Evolutionary conservation across 2,797 vertebrate species (phyloP), one percentile per base, ranked within the genome.

Genomic region (Tadarida brasiliensis): DNA sequence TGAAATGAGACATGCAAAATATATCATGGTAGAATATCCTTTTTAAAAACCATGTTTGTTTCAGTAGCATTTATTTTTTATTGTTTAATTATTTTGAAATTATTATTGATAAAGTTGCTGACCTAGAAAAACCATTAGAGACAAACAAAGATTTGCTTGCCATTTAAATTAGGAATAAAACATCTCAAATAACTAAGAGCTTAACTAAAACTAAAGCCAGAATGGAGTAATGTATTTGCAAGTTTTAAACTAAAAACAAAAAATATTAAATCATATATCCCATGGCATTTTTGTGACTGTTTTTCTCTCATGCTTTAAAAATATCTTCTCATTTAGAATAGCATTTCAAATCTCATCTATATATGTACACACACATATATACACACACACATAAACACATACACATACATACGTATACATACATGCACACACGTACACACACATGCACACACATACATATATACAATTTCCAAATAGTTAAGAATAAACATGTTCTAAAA

Each of bases 281-380:
- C 26, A 57, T 33, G 14, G 30, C 20, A 88, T 68, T 91, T 68
- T 93, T 90, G 49, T 14, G 12, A 54, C 15, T 47, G 30, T 86
- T 87, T 87, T 83, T 67, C 49, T 87, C 35, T 83, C 10, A 44
- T 68, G 33, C 35, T 91, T 90, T 80, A 73, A 88, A 89, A 83
- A 33, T 94, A 33, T 17, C 19, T 80, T 70, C 35, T 33, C 70
- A 33, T 78, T 91, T 91, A 91, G 67, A 77, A 70, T 80, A 59
- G 63, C 14, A 80, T 59, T 73, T 82, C 8, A 87, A 76, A 76
- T 71, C 19, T 28, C 2, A 39, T 56, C 4, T 30, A 51, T 19
- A n/a, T 44, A 44, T 28, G 28, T 47, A 73, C 16, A 73, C 22
- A 39, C 24, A 39, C 24, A 12, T 44, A 3, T 44, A 26, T 28